phyloP scores from a whole-genome alignment of 2,113 vertebrate genomes.

The Trematocara nigrifrons region DNA sequence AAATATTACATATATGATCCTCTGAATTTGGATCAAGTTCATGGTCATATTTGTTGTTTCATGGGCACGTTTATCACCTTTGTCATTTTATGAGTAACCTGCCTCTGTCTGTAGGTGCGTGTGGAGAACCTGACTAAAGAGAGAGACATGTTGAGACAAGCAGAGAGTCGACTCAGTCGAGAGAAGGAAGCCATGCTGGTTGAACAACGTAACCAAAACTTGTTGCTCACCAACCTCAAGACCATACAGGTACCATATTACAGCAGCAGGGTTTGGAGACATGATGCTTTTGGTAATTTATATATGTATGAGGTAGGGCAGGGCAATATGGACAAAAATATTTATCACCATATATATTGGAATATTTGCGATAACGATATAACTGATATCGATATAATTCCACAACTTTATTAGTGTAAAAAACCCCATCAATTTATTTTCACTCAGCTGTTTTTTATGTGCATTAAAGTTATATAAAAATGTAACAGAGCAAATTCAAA shows the following conservation, averaged over 20 bases:
- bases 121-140: conserved; percentile 90
- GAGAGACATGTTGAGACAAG: conserved; percentile 87
- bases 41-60: background rate
- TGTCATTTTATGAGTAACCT: background rate
- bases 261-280: background rate
- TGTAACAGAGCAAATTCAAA: background rate
- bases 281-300: background rate
- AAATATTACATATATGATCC: background rate
- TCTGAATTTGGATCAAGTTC: background rate
- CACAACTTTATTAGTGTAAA: background rate
- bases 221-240: conserved; percentile 88
- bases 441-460: background rate
- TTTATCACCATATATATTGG: background rate
- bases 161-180: conserved; percentile 82
- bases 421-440: fast-evolving
- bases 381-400: background rate
- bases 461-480: background rate
- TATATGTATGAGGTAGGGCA: background rate
- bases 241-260: conserved; percentile 84
- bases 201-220: conserved; percentile 88
- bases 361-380: background rate
- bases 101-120: conserved; percentile 71
- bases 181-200: conserved; percentile 86
- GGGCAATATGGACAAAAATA: background rate
- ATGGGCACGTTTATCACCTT: background rate